Percentiles rank a stretch among this genome's conserved stretches.
Conservation (phyloP, 2,113 vertebrate genomes). For the Nicator chloris region DNA sequence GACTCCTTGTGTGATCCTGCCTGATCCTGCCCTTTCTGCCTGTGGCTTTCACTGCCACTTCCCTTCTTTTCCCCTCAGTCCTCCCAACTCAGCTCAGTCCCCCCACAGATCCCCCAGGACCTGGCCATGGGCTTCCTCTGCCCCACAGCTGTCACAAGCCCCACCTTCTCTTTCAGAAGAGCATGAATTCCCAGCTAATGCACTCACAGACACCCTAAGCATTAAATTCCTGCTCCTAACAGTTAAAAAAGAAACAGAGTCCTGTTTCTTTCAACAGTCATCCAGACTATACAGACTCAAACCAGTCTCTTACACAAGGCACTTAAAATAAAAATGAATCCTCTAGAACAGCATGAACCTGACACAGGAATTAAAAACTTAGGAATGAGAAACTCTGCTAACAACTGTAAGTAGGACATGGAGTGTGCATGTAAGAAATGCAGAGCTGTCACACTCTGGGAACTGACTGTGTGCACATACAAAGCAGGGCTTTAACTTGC, state of each 20-base stretch:
- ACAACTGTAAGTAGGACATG: neutral
- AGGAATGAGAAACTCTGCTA: neutral
- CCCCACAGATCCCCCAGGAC: neutral
- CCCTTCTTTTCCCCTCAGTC: neutral
- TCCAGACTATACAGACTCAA: neutral
- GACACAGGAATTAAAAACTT: neutral
- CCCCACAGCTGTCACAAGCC: neutral
- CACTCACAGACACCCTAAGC: neutral
- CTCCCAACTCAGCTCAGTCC: neutral
- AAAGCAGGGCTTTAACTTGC: conserved; percentile 88
- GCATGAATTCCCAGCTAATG: neutral
- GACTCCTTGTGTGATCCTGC: neutral
- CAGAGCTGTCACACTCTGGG: neutral
- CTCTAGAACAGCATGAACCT: neutral
- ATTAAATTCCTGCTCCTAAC: neutral
- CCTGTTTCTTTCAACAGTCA: neutral
- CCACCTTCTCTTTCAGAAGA: neutral
- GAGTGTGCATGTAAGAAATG: neutral
- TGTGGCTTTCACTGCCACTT: neutral
- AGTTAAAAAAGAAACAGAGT: neutral
- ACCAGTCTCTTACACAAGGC: neutral
- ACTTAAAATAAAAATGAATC: neutral
- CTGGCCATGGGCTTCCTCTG: neutral
- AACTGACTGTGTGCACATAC: conserved; percentile 67
- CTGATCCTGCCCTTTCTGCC: neutral